A percentile compares a stretch with the other conserved stretches of the same genome.
phyloP scores from a whole-genome alignment of 2,797 vertebrate genomes.

The Neoniphon sammara region DNA sequence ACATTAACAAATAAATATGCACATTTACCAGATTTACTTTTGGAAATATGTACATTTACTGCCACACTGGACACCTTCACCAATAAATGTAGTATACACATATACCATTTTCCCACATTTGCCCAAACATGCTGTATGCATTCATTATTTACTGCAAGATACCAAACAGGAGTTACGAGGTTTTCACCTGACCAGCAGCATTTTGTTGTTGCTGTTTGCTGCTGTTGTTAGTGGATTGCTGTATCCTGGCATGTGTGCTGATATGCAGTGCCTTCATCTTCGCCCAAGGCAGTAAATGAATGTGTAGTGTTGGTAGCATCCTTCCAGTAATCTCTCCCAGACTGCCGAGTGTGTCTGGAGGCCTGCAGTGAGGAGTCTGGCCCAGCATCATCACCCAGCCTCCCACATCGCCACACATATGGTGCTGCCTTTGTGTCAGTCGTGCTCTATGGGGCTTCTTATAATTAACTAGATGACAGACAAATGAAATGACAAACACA shows the following conservation, averaged over 20 bases:
- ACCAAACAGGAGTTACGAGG: neutral
- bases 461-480: conserved; percentile 82
- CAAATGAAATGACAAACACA: conserved; percentile 66
- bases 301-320: conserved; percentile 61
- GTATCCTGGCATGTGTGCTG: conserved; percentile 27
- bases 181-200: conserved; percentile 5
- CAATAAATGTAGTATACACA: neutral
- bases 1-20: no score
- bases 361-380: conserved; percentile 76
- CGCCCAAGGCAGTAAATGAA: conserved; percentile 57
- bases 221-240: conserved; percentile 12
- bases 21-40: neutral
- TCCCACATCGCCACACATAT: conserved; percentile 76
- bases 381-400: conserved; percentile 70
- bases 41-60: neutral
- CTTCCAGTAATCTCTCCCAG: conserved; percentile 67
- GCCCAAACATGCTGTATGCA: neutral
- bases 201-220: neutral
- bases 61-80: no score
- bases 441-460: conserved; percentile 72
- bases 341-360: conserved; percentile 76
- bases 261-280: conserved; percentile 50
- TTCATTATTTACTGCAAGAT: neutral
- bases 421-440: conserved; percentile 76
- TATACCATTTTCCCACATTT: neutral